phyloP scores from a whole-genome alignment of 2,113 vertebrate species.

The Microcebus griseorufus region DNA sequence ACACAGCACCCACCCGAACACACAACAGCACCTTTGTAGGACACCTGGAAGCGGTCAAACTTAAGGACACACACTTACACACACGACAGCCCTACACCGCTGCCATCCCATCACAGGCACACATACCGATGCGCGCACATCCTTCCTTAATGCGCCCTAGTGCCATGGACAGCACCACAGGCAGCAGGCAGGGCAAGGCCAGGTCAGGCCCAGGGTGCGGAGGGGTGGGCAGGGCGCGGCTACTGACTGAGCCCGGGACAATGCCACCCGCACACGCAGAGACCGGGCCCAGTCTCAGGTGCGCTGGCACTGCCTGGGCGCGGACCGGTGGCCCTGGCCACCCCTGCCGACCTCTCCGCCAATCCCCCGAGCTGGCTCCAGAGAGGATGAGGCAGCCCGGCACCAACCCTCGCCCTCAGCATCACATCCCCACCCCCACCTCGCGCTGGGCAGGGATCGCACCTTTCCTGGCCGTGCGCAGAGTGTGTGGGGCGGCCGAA shows the following conservation, averaged over 20 bases:
- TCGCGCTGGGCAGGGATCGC: not conserved
- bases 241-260: not conserved
- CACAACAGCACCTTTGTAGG: not conserved
- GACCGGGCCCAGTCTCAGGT: not conserved
- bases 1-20: not conserved
- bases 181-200: not conserved
- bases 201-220: not conserved
- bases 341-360: not conserved
- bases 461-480: conserved; percentile 68
- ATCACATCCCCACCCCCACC: not conserved
- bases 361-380: not conserved
- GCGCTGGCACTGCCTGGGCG: too few species aligned
- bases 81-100: not conserved
- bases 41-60: not conserved
- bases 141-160: not conserved
- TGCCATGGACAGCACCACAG: not conserved
- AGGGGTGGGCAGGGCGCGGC: not conserved
- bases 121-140: not conserved
- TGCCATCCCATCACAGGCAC: not conserved
- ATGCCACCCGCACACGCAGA: not conserved
- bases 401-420: not conserved
- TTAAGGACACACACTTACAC: conserved; percentile 35
- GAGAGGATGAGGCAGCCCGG: not conserved
- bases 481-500: conserved; percentile 28
- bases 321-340: not conserved